phyloP scores from a whole-genome alignment of 1,140 invertebrate species.

The Drosophila micromelanica region DNA sequence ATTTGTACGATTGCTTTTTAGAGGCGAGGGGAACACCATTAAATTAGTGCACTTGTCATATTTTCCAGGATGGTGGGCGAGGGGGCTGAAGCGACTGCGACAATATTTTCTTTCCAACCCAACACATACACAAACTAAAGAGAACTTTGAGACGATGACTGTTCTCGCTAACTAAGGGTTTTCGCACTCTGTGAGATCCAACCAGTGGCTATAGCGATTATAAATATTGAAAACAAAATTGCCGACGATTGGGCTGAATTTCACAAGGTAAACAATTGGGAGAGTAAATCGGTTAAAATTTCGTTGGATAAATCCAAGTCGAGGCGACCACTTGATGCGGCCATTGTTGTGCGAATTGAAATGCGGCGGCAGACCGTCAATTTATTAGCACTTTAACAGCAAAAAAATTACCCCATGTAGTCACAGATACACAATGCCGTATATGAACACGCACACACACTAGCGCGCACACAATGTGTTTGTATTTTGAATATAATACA shows the following conservation, averaged over 20 bases:
- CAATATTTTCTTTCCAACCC: constrained; percentile 16
- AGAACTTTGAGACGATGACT: constrained; percentile 41
- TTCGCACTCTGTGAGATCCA: neutral
- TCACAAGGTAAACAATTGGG: constrained; percentile 40
- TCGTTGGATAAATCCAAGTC: constrained; percentile 1
- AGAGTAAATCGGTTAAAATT: constrained; percentile 12
- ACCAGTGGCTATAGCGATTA: neutral
- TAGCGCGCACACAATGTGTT: constrained; percentile 3
- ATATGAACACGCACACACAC: constrained; percentile 10
- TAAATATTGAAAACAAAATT: neutral
- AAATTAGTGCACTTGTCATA: neutral
- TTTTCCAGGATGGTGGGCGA: too few species aligned
- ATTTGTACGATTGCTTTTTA: constrained; percentile 9
- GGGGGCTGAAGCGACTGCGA: constrained; percentile 8
- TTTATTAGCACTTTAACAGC: constrained; percentile 78
- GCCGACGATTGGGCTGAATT: constrained; percentile 20
- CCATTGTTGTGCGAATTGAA: constrained; percentile 61
- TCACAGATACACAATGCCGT: constrained; percentile 39
- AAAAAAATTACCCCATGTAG: constrained; percentile 63
- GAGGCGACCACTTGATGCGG: constrained; percentile 41
- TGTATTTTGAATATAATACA: constrained; percentile 21
- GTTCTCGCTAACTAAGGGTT: constrained; percentile 1
- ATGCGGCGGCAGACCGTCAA: constrained; percentile 62
- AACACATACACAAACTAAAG: neutral
- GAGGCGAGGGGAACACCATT: constrained; percentile 1